Percentiles rank a stretch among this genome's conserved stretches.
phyloP scores from a whole-genome alignment of 2,797 vertebrate genomes.

The Gallinago solitaria region DNA sequence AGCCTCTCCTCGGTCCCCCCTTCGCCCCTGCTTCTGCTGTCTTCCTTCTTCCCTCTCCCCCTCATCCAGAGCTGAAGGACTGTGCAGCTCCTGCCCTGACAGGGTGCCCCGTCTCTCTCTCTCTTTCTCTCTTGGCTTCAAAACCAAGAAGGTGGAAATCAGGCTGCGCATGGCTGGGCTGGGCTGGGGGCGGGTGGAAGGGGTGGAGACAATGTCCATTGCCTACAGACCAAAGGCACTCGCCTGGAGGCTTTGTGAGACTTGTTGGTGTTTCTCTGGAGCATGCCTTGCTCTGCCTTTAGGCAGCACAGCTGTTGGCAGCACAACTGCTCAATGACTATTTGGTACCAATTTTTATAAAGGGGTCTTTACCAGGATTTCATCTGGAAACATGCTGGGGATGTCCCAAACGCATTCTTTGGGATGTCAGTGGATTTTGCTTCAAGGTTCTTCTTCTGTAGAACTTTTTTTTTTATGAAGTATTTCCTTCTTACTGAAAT shows the following conservation, averaged over 20 bases:
- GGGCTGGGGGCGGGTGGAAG: constrained; percentile 9
- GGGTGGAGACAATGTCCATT: neutral
- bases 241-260: neutral
- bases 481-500: neutral
- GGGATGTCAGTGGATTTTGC: neutral
- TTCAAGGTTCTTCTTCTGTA: neutral
- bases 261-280: neutral
- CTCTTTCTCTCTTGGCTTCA: neutral
- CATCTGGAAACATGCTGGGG: neutral
- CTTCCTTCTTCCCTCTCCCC: neutral
- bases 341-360: neutral
- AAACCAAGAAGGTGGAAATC: constrained; percentile 14
- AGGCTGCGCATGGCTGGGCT: neutral
- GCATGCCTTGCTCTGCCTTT: neutral
- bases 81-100: neutral
- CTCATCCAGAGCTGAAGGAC: neutral
- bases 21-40: neutral
- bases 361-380: neutral
- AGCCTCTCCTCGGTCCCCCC: neutral
- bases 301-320: neutral
- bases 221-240: neutral
- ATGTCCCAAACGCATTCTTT: neutral
- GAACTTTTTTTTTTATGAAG: neutral
- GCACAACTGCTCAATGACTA: neutral
- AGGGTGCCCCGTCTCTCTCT: neutral